phyloP scores from a whole-genome alignment of 1,140 invertebrate species.

The Trichogramma pretiosum region DNA sequence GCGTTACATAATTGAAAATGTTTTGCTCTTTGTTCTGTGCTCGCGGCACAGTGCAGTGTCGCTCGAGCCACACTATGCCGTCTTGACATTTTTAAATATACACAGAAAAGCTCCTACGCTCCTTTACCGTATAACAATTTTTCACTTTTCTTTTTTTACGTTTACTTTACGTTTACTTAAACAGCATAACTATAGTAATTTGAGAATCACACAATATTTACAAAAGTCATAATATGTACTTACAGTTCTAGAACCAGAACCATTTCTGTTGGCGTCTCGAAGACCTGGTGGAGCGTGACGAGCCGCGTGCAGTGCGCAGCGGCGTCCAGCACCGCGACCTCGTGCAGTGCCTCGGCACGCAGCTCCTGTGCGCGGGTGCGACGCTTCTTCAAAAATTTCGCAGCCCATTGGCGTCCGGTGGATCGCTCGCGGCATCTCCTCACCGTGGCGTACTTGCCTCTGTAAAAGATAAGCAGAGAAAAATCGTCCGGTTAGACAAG shows the following conservation, averaged over 20 bases:
- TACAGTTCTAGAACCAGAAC: conserved; percentile 82
- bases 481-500: too few relatives aligned
- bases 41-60: too few relatives aligned
- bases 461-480: conserved; percentile 46
- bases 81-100: too few relatives aligned
- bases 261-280: conserved; percentile 72
- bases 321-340: conserved; percentile 81
- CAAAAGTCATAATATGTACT: conserved; percentile 47
- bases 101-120: too few relatives aligned
- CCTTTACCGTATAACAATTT: too few relatives aligned
- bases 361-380: conserved; percentile 72
- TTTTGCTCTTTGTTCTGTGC: too few relatives aligned
- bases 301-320: conserved; percentile 70
- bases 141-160: too few relatives aligned
- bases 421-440: conserved; percentile 76
- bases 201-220: too few relatives aligned
- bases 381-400: conserved; percentile 88
- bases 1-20: too few relatives aligned
- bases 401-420: conserved; percentile 80
- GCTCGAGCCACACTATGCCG: too few relatives aligned
- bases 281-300: conserved; percentile 81
- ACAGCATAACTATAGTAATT: too few relatives aligned
- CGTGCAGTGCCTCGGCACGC: conserved; percentile 76
- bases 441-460: conserved; percentile 93
- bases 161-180: too few relatives aligned